Base-by-base conservation (phyloP, 2,888 invertebrate species). In the Diplazon laetatorius region DNA sequence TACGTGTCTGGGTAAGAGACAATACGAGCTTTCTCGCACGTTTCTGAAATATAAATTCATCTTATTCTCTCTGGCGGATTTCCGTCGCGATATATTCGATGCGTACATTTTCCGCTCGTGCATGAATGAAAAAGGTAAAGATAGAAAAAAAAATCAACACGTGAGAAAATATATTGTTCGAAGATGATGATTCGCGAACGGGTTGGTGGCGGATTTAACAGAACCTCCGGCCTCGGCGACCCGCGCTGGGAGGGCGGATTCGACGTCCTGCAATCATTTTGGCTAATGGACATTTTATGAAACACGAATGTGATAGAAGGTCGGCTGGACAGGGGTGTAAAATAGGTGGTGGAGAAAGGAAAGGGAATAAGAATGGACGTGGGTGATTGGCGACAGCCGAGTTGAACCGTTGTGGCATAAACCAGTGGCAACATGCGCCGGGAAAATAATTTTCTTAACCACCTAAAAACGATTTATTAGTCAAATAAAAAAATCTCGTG, bases 281-380 rank as follows among this genome's bases (percentile, higher is more conserved):
- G 57, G 46, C 75, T 85, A 82, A 85, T 85, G 82, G 82, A 81
- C 79, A 82, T 82, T 85, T 85, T 75, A 81, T 66, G 68, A 70
- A 62, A 44, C 37, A 52, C 9, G 46, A 39, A 55, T 69, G 37
- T 39, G 39, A 44, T 37, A 20, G 22, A 25, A 16, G 55, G 44
- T 16, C 46, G 37, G 18, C 10, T 9, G 42, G 5, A 69, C 18
- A 59, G 14, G 9, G 20, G 42, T 3, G 37, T 14, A 48, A 35
- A 4, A 9, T 18, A 48, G 22, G 46, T 25, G 12, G 48, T 14
- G 42, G 10, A 20, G 14, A 35, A 30, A 4, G 12, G 6, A n/a
- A 37, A 60, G 20, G 39, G 20, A n/a, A 16, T 16, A 37, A 10
- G 42, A 10, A 18, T 8, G 16, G 37, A 30, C 22, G 16, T 37